phyloP scores from a whole-genome alignment of 2,888 invertebrate genomes.

The Phlogophora meticulosa region DNA sequence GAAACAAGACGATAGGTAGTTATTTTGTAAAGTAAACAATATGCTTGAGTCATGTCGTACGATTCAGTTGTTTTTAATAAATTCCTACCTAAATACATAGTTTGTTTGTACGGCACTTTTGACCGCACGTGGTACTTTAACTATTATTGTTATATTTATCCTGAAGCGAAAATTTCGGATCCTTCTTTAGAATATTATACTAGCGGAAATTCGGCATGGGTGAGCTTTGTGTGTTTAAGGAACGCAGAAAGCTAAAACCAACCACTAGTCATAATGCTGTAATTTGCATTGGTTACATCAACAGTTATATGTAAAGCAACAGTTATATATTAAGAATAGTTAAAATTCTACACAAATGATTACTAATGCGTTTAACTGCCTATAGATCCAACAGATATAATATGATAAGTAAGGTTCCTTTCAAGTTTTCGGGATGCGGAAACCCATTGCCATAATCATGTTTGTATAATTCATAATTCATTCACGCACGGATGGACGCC shows the following conservation, averaged over 20 bases:
- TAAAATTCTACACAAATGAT: constrained; percentile 34
- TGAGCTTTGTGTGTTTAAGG: too few relatives aligned
- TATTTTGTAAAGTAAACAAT: constrained; percentile 13
- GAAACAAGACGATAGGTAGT: background rate
- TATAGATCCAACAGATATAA: constrained; percentile 21
- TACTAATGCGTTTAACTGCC: constrained; percentile 24
- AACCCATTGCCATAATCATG: constrained; percentile 53
- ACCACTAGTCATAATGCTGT: too few relatives aligned
- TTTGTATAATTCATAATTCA: constrained; percentile 61
- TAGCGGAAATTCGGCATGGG: too few relatives aligned
- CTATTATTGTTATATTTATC: constrained; percentile 17
- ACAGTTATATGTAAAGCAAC: constrained; percentile 36
- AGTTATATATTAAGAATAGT: constrained; percentile 32
- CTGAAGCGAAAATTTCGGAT: too few relatives aligned
- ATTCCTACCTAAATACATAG: constrained; percentile 33
- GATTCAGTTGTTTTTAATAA: constrained; percentile 45
- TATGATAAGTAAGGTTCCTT: constrained; percentile 29
- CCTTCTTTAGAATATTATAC: too few relatives aligned
- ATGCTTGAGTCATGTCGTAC: constrained; percentile 26
- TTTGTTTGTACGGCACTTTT: constrained; percentile 14
- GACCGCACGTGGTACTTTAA: constrained; percentile 35
- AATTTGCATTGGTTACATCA: constrained; percentile 29
- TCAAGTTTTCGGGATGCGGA: constrained; percentile 57
- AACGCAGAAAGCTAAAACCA: too few relatives aligned
- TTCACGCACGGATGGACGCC: constrained; percentile 58